phyloP scores from a whole-genome alignment of 2,797 vertebrate species.

The Poecile montanus region DNA sequence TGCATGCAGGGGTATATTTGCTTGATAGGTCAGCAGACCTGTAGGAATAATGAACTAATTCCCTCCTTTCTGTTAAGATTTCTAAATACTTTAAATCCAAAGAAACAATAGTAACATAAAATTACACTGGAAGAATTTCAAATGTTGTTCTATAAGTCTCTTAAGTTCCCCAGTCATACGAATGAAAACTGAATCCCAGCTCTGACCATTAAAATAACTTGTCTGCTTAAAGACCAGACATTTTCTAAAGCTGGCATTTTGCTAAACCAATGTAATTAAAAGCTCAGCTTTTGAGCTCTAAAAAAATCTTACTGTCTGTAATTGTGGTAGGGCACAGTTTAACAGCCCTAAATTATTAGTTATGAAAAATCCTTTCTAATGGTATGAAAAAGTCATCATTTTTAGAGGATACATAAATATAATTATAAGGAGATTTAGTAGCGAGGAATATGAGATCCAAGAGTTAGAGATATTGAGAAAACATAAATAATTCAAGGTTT shows the following conservation, averaged over 20 bases:
- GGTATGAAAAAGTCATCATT: not conserved
- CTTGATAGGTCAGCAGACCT: not conserved
- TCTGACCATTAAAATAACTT: not conserved
- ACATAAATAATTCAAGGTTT: not conserved
- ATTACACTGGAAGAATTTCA: not conserved
- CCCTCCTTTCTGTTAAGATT: not conserved
- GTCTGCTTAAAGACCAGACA: not conserved
- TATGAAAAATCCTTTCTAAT: not conserved
- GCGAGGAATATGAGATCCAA: not conserved
- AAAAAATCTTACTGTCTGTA: not conserved
- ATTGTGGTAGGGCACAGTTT: not conserved
- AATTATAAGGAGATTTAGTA: not conserved
- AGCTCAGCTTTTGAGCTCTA: not conserved
- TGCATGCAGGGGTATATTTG: not conserved
- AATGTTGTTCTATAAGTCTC: not conserved
- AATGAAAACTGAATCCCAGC: not conserved
- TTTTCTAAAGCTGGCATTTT: not conserved
- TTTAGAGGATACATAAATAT: not conserved
- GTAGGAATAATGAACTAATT: not conserved
- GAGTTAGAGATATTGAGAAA: not conserved
- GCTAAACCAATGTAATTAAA: not conserved
- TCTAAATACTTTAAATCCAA: not conserved
- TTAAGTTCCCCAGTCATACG: not conserved
- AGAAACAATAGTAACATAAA: not conserved
- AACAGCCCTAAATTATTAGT: conserved; percentile 1